Evolutionary conservation across 2,888 invertebrate species (phyloP), one percentile per base, ranked within the genome.

Genomic region (Acrobasis repandana): DNA sequence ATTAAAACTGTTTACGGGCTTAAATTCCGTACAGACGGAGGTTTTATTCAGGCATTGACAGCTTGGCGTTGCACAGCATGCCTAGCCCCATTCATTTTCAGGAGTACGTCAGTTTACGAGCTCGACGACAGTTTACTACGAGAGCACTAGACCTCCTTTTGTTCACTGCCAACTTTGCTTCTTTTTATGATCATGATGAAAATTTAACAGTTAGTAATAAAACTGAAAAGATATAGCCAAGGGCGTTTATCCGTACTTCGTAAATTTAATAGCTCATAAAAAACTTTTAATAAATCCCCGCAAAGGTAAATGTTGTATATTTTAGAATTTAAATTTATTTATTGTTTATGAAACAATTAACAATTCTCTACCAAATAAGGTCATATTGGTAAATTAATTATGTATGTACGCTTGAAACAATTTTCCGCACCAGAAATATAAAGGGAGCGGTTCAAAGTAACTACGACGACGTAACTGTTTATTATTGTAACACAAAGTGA

Each of bases 61-160:
- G 73, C 66, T 67, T 65, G 76, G 72, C 68, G 69, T 67, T 73
- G 75, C 67, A 68, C 62, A 66, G 54, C 61, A 63, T 62, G 67
- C 67, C 71, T 67, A 71, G 70, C 71, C 66, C 79, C 79, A 80
- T 83, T 83, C 81, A 82, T 78, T 80, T 77, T 78, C 79, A 75
- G 70, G 68, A 77, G 75, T 70, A 69, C 76, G 75, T 73, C 77
- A 80, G 77, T 87, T 87, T 88, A 88, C 80, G 86, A 86, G 80
- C 82, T 75, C 76, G 67, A 75, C 75, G 75, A 75, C 75, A 75
- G 76, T 82, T 86, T 82, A 83, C 80, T 76, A 74, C 76, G 72
- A 86, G 82, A 79, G 79, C 78, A 79, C 85, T 85, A 81, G 73
- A 78, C 77, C 72, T 75, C 71, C 76, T 81, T 79, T 85, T 86